Percentiles rank a stretch among this genome's conserved stretches.
Conservation (phyloP, 1,140 invertebrate species). For the Hycleus cichorii region DNA sequence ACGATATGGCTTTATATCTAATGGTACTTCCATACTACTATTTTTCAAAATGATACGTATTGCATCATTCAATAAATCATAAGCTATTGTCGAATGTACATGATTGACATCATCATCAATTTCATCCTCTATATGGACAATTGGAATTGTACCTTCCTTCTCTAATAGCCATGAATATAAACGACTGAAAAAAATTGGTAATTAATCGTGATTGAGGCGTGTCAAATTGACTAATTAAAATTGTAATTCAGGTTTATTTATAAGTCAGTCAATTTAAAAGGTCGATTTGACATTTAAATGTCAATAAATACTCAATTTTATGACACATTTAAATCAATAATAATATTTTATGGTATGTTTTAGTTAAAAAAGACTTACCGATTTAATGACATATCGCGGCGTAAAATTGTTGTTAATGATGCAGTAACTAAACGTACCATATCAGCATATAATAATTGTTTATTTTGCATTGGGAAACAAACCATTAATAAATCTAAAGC, state of each 20-base stretch:
- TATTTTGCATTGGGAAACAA: slow-evolving; percentile 82
- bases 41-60: slow-evolving; percentile 55
- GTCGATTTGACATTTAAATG: no score
- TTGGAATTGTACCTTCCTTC: slow-evolving; percentile 55
- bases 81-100: slow-evolving; percentile 45
- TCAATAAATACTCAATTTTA: no score
- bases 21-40: slow-evolving; percentile 49
- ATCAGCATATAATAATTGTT: slow-evolving; percentile 65
- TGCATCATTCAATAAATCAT: slow-evolving; percentile 58
- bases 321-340: no score
- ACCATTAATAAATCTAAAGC: slow-evolving; percentile 77
- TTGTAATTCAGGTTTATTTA: no score
- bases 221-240: no score
- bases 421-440: slow-evolving; percentile 72
- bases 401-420: slow-evolving; percentile 72
- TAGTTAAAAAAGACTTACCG: slow-evolving; percentile 43
- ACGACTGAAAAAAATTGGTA: slow-evolving; percentile 46
- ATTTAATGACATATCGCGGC: slow-evolving; percentile 90
- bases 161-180: slow-evolving; percentile 80
- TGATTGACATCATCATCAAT: slow-evolving; percentile 37
- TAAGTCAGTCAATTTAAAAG: no score
- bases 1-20: slow-evolving; percentile 74
- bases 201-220: no score
- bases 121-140: slow-evolving; percentile 36
- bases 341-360: background rate